A percentile compares a stretch with the other conserved stretches of the same genome.
Conservation (phyloP, 2,888 invertebrate genomes). For the Hipparchia sbordonii region DNA sequence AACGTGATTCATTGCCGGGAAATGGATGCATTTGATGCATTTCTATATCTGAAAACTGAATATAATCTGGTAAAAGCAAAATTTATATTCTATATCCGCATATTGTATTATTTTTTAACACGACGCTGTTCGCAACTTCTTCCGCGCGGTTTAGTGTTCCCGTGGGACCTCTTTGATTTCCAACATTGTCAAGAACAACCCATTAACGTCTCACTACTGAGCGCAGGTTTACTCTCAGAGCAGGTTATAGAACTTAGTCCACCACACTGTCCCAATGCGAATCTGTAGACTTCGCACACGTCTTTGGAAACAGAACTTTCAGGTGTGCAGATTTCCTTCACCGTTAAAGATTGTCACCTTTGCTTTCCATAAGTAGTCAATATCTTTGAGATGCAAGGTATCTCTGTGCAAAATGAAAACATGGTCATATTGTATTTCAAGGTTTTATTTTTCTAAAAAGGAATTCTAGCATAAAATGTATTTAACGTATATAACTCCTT, state of each 20-base stretch:
- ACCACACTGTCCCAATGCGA: background rate
- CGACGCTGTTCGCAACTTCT: too few relatives aligned
- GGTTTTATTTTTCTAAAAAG: too few relatives aligned
- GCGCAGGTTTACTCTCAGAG: background rate
- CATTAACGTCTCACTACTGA: background rate
- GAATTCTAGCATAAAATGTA: too few relatives aligned
- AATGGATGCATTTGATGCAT: constrained; percentile 67
- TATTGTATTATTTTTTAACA: too few relatives aligned
- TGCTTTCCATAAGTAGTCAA: too few relatives aligned
- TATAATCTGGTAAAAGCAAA: background rate
- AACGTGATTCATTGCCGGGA: constrained; percentile 66
- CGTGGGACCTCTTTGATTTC: background rate
- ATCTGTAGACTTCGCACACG: background rate
- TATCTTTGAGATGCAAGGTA: too few relatives aligned
- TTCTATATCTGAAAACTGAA: constrained; percentile 39
- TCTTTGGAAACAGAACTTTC: too few relatives aligned
- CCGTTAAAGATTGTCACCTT: too few relatives aligned
- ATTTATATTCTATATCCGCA: background rate
- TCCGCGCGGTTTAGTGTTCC: background rate
- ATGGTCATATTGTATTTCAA: too few relatives aligned
- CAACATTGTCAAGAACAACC: background rate
- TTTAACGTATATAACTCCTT: too few relatives aligned
- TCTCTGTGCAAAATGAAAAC: too few relatives aligned
- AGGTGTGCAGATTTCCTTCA: too few relatives aligned
- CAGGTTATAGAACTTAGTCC: background rate